phyloP scores from a whole-genome alignment of 2,113 vertebrate species.

The Oophaga pumilio region DNA sequence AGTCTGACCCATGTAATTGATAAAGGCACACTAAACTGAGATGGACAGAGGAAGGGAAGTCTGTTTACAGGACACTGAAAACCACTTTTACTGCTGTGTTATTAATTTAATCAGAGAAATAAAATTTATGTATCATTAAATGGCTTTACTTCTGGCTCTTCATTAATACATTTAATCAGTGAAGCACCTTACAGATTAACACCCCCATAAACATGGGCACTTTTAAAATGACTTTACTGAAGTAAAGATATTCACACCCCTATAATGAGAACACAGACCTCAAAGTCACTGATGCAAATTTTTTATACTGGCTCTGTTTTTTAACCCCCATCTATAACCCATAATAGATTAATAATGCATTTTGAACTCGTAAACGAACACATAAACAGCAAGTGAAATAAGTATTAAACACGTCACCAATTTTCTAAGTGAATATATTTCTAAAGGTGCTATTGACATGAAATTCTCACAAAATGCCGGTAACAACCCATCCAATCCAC shows the following conservation, averaged over 20 bases:
- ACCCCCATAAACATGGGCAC: not conserved
- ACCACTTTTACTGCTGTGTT: conserved; percentile 24
- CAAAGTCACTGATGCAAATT: not conserved
- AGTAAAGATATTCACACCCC: not conserved
- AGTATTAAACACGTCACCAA: no score
- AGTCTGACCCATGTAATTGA: conserved; percentile 37
- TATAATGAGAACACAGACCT: not conserved
- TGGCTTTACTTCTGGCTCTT: not conserved
- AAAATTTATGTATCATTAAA: conserved; percentile 38
- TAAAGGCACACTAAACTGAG: conserved; percentile 13
- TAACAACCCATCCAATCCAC: no score
- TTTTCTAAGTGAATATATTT: no score
- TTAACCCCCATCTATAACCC: not conserved
- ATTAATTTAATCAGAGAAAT: conserved; percentile 49
- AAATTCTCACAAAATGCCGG: no score
- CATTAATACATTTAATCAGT: conserved; percentile 30
- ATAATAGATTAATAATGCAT: no score
- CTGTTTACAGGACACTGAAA: conserved; percentile 19
- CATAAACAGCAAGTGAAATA: no score
- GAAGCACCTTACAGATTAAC: conserved; percentile 3
- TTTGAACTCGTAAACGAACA: no score
- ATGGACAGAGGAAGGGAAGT: conserved; percentile 10
- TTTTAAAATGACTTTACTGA: not conserved
- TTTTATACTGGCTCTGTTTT: not conserved
- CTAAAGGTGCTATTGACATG: no score